A percentile compares a stretch with the other conserved stretches of the same genome.
phyloP scores from a whole-genome alignment of 2,888 invertebrate species.

The Bombylius discolor region DNA sequence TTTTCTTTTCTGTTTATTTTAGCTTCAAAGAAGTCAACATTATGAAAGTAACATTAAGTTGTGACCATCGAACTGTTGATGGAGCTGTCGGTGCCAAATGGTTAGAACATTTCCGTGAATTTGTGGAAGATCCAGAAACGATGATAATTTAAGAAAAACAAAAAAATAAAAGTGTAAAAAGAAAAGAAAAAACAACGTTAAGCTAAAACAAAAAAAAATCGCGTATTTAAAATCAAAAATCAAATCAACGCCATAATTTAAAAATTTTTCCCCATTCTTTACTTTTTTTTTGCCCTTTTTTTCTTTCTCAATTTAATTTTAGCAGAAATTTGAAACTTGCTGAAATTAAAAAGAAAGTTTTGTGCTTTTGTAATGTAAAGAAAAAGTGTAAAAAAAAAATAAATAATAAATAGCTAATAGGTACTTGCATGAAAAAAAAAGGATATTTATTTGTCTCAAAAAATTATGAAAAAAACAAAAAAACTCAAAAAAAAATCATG shows the following conservation, averaged over 20 bases:
- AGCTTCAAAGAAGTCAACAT: conserved; percentile 63
- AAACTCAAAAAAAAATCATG: too few relatives aligned
- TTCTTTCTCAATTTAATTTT: too few relatives aligned
- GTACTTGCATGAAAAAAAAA: too few relatives aligned
- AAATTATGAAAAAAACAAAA: too few relatives aligned
- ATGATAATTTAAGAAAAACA: conserved; percentile 67
- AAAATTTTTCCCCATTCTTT: background rate
- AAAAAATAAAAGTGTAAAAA: background rate
- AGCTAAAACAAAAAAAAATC: too few relatives aligned
- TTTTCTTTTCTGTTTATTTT: conserved; percentile 6
- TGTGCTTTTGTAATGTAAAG: too few relatives aligned
- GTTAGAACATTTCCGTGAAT: conserved; percentile 78
- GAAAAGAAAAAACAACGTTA: background rate
- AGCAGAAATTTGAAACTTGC: too few relatives aligned
- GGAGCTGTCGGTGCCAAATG: conserved; percentile 96
- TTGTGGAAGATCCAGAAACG: conserved; percentile 81
- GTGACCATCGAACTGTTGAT: conserved; percentile 95
- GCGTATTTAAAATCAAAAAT: background rate
- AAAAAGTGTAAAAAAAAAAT: too few relatives aligned
- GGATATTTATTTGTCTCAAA: too few relatives aligned
- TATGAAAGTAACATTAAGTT: conserved; percentile 85
- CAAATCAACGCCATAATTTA: background rate
- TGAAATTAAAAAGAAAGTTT: too few relatives aligned
- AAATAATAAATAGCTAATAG: too few relatives aligned
- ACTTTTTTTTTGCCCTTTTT: too few relatives aligned